Evolutionary conservation across 2,797 vertebrate species (phyloP), one percentile per base, ranked within the genome.

Genomic region (Rhincodon typus): DNA sequence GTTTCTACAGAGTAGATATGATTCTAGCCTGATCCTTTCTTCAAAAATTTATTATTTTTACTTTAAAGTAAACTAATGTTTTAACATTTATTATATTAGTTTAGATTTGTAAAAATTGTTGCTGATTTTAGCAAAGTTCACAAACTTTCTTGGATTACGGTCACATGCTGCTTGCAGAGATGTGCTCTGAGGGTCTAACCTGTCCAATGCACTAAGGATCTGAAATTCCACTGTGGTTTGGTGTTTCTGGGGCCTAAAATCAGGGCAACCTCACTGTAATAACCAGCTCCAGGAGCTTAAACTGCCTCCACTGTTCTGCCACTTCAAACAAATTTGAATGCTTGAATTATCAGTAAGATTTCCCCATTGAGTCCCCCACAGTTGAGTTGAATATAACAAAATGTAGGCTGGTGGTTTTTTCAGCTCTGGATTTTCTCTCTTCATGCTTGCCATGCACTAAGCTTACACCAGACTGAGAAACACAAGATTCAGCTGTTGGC

Each of bases 21-120:
- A 93, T 69, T 67, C 69, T 93, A 25, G 62, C 66, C 38, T 62
- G 25, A 69, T 46, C 38, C 38, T 84, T 25, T 25, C 57, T 84
- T 25, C 82, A 46, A 84, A 84, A 46, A 84, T 23, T 23, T 84
- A 25, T 46, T 21, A 23, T 84, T 84, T 46, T 84, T 46, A 84
- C 38, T 42, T 84, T 84, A 46, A 84, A 84, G 38, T 42, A 84
- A 84, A 84, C 82, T 46, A 42, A 84, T 93, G 90, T 93, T 69
- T 93, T 42, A 93, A 69, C n/a, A 25, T 93, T 69, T 42, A 93
- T 42, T 69, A 69, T 69, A 46, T 93, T 69, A 23, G 66, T 27
- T n/a, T 93, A 38, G 66, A 57, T 88, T 38, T 67, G 25, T 25
- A 38, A 34, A 77, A 93, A 23, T 69, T 93, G 62, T 42, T 69